Conservation (phyloP, 2,888 invertebrate species). For the Rhimphoctona megacephalus region DNA sequence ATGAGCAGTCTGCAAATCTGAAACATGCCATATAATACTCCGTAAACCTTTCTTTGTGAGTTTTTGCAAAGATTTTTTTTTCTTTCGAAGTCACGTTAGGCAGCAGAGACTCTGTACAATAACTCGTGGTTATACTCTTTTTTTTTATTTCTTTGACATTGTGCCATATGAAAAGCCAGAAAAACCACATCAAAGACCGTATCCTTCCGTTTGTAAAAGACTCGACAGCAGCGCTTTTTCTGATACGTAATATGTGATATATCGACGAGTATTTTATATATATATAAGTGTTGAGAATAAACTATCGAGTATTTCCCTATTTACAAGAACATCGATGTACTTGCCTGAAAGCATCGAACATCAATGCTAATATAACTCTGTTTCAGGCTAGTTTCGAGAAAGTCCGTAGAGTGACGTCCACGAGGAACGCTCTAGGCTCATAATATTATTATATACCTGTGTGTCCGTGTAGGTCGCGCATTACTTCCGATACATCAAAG, state of each 20-base stretch:
- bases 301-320: conserved; percentile 5
- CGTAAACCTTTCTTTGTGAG: conserved; percentile 2
- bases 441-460: conserved; percentile 24
- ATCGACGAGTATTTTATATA: background rate
- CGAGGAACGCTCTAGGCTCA: conserved; percentile 16
- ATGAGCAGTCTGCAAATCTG: background rate
- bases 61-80: background rate
- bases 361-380: conserved; percentile 38
- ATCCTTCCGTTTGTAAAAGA: conserved; percentile 38
- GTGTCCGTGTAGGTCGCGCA: background rate
- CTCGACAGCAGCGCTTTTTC: conserved; percentile 16
- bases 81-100: background rate
- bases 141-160: background rate
- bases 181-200: conserved; percentile 62
- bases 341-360: conserved; percentile 49
- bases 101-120: background rate
- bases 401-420: conserved; percentile 37
- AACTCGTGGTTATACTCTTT: background rate
- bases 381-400: conserved; percentile 39
- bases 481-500: conserved; percentile 57
- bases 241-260: background rate
- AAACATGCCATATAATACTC: background rate
- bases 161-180: conserved; percentile 40
- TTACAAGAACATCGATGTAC: conserved; percentile 46
- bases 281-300: conserved; percentile 3